Percentiles rank a stretch among this genome's conserved stretches.
Evolutionary conservation across 2,113 vertebrate species (phyloP).

Genomic region (rat (Rattus norvegicus)): GRCr8 NC_086027.1:110486001-110486500

Average conservation of each 20-base stretch:
- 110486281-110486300: neutral
- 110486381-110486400: neutral
- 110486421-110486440: neutral
- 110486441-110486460: neutral
- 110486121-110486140: neutral
- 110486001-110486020: neutral
- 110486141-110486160: neutral
- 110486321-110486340: neutral
- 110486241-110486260: neutral
- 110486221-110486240: neutral
- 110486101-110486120: conserved; percentile 29
- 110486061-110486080: conserved; percentile 7
- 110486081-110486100: neutral
- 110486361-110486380: neutral
- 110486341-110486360: neutral
- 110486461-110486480: neutral
- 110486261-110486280: neutral
- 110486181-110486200: neutral
- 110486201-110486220: neutral
- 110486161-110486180: neutral
- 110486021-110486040: conserved; percentile 2
- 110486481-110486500: neutral
- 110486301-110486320: neutral
- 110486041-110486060: neutral
- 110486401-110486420: neutral